These are phyloP conservation scores for Drosophila nasuta DNA, from an alignment of 1,140 invertebrate genomes.

Conservation along the genomic window DNA sequence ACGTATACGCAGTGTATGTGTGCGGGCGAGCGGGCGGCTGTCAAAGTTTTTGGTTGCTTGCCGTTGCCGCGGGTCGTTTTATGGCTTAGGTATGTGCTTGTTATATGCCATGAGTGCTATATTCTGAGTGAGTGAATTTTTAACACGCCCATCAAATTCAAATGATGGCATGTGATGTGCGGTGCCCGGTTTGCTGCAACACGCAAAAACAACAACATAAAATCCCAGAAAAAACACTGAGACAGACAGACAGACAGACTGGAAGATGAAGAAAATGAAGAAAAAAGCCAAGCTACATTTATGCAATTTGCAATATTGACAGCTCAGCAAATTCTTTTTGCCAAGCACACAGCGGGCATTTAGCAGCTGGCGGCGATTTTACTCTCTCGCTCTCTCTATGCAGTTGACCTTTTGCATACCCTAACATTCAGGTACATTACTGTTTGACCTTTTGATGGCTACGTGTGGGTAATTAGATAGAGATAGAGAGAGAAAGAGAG, in stretches of 20 bases:
- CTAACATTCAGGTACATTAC: background rate
- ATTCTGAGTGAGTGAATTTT: conserved; percentile 42
- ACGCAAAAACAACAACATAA: conserved; percentile 10
- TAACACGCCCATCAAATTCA: conserved; percentile 40
- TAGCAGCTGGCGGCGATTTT: conserved; percentile 23
- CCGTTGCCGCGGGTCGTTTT: conserved; percentile 36
- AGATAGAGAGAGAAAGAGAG: background rate
- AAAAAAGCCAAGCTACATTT: conserved; percentile 54
- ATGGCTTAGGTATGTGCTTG: conserved; percentile 35
- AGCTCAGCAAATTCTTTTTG: conserved; percentile 55
- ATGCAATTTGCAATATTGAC: conserved; percentile 76
- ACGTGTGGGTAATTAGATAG: background rate
- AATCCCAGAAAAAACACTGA: conserved; percentile 6
- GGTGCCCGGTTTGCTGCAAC: background rate
- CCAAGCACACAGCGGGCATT: conserved; percentile 48
- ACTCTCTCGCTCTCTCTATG: background rate
- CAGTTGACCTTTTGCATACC: conserved; percentile 24
- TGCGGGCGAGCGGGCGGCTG: conserved; percentile 13
- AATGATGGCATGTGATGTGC: conserved; percentile 24
- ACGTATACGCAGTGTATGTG: conserved; percentile 68
- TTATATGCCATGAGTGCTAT: conserved; percentile 32
- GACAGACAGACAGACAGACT: background rate
- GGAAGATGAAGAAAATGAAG: background rate
- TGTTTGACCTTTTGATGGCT: background rate
- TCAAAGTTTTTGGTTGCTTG: conserved; percentile 28